phyloP scores from a whole-genome alignment of 2,888 invertebrate species.

The Drosophila anceps region DNA sequence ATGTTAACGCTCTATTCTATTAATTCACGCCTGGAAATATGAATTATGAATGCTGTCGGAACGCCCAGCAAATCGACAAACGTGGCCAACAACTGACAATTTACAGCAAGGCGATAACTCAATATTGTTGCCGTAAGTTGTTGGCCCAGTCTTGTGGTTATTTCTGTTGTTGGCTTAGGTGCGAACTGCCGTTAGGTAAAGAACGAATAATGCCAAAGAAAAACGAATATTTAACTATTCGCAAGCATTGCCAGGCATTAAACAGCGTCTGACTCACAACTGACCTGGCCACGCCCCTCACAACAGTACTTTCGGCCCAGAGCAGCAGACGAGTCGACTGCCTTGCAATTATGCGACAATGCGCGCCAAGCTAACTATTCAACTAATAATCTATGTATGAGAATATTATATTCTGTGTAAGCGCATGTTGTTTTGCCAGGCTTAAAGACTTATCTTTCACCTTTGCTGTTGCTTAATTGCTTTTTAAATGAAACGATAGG shows the following conservation, averaged over 20 bases:
- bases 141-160: slow-evolving; percentile 30
- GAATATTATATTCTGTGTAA: slow-evolving; percentile 18
- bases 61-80: slow-evolving; percentile 44
- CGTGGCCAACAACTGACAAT: slow-evolving; percentile 52
- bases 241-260: background rate
- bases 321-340: slow-evolving; percentile 28
- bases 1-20: slow-evolving; percentile 23
- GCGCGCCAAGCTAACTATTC: background rate
- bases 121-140: slow-evolving; percentile 19
- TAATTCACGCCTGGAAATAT: slow-evolving; percentile 29
- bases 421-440: slow-evolving; percentile 13
- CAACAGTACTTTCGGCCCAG: slow-evolving; percentile 7
- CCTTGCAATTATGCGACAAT: slow-evolving; percentile 41
- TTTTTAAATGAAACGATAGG: slow-evolving; percentile 44
- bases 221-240: slow-evolving; percentile 11
- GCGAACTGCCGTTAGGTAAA: slow-evolving; percentile 62
- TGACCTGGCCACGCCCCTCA: slow-evolving; percentile 49
- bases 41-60: slow-evolving; percentile 39
- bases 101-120: slow-evolving; percentile 65
- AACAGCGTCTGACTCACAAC: slow-evolving; percentile 8
- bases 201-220: slow-evolving; percentile 26
- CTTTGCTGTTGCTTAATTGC: slow-evolving; percentile 48
- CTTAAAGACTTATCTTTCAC: slow-evolving; percentile 43
- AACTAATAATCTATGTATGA: background rate
- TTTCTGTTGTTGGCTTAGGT: slow-evolving; percentile 42